Percentiles rank a stretch among this genome's conserved stretches.
These are phyloP conservation scores for Abrostola triplasia DNA, from an alignment of 2,888 invertebrate genomes.

Conservation along the genomic window DNA sequence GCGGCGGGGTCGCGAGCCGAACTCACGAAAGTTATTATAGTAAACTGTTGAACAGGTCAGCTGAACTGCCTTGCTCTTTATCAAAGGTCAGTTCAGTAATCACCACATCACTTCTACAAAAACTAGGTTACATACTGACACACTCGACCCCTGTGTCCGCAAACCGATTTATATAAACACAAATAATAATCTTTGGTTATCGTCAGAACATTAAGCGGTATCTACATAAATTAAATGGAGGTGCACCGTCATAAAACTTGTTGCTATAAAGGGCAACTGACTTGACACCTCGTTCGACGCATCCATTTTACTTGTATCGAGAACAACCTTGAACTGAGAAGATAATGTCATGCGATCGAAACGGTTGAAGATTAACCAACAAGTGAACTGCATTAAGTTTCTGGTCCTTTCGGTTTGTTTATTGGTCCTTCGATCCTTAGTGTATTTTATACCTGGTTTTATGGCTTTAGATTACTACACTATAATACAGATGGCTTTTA, in stretches of 20 bases:
- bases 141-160: too few relatives aligned
- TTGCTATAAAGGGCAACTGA: slow-evolving; percentile 13
- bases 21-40: too few relatives aligned
- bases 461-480: too few relatives aligned
- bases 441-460: too few relatives aligned
- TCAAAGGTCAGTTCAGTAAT: too few relatives aligned
- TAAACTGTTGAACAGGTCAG: too few relatives aligned
- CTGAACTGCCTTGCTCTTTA: too few relatives aligned
- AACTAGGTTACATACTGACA: too few relatives aligned
- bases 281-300: not conserved
- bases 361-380: not conserved
- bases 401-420: not conserved
- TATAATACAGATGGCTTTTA: too few relatives aligned
- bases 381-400: not conserved
- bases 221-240: not conserved
- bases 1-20: too few relatives aligned
- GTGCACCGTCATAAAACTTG: not conserved
- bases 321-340: slow-evolving; percentile 19
- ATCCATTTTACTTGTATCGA: slow-evolving; percentile 20
- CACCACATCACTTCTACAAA: too few relatives aligned
- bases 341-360: slow-evolving; percentile 12
- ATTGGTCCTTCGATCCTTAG: not conserved
- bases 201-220: not conserved
- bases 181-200: not conserved
- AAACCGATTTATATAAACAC: too few relatives aligned